Evolutionary conservation across 2,797 vertebrate genomes (phyloP), one percentile per base, ranked within the genome.

Genomic region (Diplodus sargus): DNA sequence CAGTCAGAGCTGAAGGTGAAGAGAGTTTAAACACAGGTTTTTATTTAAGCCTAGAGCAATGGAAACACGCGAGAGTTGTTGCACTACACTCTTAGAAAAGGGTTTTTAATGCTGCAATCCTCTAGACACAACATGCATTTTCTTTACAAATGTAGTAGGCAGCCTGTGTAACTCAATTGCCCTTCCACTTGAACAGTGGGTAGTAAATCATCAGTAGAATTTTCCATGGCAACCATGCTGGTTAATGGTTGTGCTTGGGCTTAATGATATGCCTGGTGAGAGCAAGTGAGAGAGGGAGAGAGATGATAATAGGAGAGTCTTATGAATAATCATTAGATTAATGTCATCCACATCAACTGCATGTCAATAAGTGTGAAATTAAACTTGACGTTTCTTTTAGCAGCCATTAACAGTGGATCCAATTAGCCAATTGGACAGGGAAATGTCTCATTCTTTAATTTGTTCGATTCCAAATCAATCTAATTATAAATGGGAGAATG

Each of bases 181-280:
- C 60, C 59, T 69, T 89, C 69, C 75, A 72, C 82, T 87, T 87
- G 56, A 91, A 63, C 79, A 52, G 82, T 70, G 75, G 78, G 85
- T 74, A 83, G 85, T 90, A 89, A 93, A 91, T 92, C 82, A 89
- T 80, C 78, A 74, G 62, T 73, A 88, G 76, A 71, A 75, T 87
- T 91, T 89, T 85, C 82, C 84, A 89, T 91, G 89, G 89, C 88
- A 91, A 91, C 87, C 78, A 70, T 68, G 78, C 83, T 87, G 69
- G 89, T 83, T 91, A 89, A 91, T 89, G 83, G 56, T 79, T 81
- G 76, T 82, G 81, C 79, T 81, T 66, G 18, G 52, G 79, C 78
- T 82, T 89, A 91, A 93, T 87, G 79, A 92, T 78, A 71, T 80
- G 85, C 76, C 76, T 66, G 62, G 43, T 69, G 85, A 76, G 84